phyloP scores from a whole-genome alignment of 92 coral and sea anemone genomes.

The Pocillopora meandrina region DNA sequence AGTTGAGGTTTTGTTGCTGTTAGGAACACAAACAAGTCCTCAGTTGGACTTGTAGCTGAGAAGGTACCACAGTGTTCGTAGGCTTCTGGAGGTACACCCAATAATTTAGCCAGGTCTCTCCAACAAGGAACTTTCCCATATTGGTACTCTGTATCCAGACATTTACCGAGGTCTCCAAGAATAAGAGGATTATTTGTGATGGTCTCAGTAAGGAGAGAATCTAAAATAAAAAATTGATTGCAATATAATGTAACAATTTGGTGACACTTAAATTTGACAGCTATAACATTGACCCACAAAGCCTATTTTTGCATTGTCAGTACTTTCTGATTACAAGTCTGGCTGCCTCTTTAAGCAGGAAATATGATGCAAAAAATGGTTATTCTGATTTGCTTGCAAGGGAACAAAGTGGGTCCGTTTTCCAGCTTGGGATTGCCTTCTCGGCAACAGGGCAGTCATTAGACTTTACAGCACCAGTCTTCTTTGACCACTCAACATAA shows the following conservation, averaged over 20 bases:
- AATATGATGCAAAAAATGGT: no score
- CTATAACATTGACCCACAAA: no score
- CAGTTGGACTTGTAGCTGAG: constrained; percentile 83
- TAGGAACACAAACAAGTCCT: constrained; percentile 73
- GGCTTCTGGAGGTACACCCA: constrained; percentile 72
- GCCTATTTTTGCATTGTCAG: no score
- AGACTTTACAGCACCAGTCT: no score
- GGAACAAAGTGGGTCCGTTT: no score
- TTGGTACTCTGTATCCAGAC: constrained; percentile 85
- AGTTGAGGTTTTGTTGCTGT: constrained; percentile 84
- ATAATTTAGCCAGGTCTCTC: constrained; percentile 82
- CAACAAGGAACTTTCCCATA: constrained; percentile 80
- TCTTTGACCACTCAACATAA: no score
- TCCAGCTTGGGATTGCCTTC: no score
- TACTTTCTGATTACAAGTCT: no score
- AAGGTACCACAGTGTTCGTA: constrained; percentile 64
- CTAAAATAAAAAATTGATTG: constrained; percentile 29
- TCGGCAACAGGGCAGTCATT: no score
- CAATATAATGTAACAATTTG: not conserved
- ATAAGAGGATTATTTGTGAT: constrained; percentile 72
- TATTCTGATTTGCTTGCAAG: no score
- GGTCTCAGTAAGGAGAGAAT: constrained; percentile 68
- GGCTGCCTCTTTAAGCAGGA: no score
- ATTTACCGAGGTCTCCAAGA: constrained; percentile 61
- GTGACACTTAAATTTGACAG: no score